These are phyloP conservation scores for Copsychus sechellarum DNA, from an alignment of 2,113 vertebrate species.

Conservation along the genomic window DNA sequence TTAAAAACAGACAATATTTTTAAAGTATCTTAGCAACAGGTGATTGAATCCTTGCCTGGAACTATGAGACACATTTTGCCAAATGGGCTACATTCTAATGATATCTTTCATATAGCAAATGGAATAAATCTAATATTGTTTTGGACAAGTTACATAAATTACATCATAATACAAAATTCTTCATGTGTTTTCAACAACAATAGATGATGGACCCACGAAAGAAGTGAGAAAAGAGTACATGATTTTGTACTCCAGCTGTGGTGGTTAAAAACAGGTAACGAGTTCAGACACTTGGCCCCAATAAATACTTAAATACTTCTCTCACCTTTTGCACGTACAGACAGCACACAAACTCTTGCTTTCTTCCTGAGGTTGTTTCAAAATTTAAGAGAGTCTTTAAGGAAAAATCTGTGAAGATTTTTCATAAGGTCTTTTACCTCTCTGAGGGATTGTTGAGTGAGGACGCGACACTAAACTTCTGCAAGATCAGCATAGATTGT, in stretches of 20 bases:
- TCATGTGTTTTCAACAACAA: conserved; percentile 65
- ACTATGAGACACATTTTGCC: conserved; percentile 74
- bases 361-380: not conserved
- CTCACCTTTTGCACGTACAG: not conserved
- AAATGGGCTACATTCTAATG: conserved; percentile 72
- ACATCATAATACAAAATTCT: conserved; percentile 77
- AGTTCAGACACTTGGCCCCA: not conserved
- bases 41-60: conserved; percentile 81
- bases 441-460: not conserved
- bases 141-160: conserved; percentile 78
- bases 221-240: not conserved
- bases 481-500: not conserved
- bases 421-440: not conserved
- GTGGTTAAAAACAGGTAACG: not conserved
- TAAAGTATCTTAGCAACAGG: conserved; percentile 86
- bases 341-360: not conserved
- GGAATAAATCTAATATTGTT: conserved; percentile 83
- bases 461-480: not conserved
- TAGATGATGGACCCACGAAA: not conserved
- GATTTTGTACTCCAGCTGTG: not conserved
- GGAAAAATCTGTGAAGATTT: not conserved
- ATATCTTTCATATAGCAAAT: conserved; percentile 81
- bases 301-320: not conserved
- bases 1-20: conserved; percentile 85
- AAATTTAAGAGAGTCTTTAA: not conserved